phyloP scores from a whole-genome alignment of 2,888 invertebrate genomes.

The Lutraria lutraria region DNA sequence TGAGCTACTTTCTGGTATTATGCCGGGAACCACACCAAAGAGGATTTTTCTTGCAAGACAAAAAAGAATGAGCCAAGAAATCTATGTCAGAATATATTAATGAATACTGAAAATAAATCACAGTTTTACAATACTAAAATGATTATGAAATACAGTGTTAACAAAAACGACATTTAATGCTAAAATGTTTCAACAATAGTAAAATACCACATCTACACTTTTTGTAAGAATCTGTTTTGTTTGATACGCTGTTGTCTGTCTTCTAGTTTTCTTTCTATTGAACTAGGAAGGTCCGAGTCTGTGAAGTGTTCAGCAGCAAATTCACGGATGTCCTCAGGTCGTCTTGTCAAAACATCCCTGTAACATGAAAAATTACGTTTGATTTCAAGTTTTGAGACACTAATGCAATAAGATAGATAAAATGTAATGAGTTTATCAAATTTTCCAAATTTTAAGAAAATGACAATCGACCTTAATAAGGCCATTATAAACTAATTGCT shows the following conservation, averaged over 20 bases:
- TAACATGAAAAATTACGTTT: conserved; percentile 6
- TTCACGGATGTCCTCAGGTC: conserved; percentile 84
- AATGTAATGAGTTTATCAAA: background rate
- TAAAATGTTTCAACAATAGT: conserved; percentile 14
- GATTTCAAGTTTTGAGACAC: no score
- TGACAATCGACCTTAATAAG: no score
- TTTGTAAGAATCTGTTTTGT: conserved; percentile 82
- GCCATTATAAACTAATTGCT: no score
- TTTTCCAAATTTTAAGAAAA: no score
- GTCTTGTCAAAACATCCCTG: conserved; percentile 81
- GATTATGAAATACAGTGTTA: background rate
- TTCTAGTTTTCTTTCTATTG: conserved; percentile 76
- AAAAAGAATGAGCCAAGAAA: background rate
- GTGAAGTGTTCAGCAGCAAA: conserved; percentile 85
- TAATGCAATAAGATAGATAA: background rate
- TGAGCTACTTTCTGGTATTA: no score
- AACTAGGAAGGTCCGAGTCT: conserved; percentile 75
- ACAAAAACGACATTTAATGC: conserved; percentile 12
- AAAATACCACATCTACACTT: conserved; percentile 59
- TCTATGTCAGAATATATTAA: background rate
- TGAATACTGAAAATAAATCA: conserved; percentile 19
- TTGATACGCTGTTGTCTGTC: conserved; percentile 78
- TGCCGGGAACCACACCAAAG: no score
- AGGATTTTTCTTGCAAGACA: no score
- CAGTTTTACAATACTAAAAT: background rate